These are phyloP conservation scores for Ovibos moschatus DNA, from an alignment of 2,113 vertebrate genomes.

Conservation along the genomic window DNA sequence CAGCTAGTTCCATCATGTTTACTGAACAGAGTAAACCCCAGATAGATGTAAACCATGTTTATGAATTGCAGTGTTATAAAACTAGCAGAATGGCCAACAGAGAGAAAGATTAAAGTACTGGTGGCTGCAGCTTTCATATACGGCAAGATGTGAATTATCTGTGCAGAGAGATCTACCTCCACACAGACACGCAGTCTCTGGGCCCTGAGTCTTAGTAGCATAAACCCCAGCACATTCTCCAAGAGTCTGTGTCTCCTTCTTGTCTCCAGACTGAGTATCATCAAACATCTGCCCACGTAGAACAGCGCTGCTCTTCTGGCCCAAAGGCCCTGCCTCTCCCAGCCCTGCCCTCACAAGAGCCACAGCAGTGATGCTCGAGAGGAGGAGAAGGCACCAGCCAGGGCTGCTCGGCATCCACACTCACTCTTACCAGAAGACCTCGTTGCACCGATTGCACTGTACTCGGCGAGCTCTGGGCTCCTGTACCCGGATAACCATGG, in stretches of 20 bases:
- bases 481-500: slow-evolving; percentile 99
- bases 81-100: neutral
- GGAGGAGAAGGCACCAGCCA: neutral
- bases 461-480: slow-evolving; percentile 97
- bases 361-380: neutral
- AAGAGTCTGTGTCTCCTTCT: neutral
- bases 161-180: neutral
- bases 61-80: neutral
- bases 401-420: neutral
- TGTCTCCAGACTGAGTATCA: neutral
- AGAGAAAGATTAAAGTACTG: neutral
- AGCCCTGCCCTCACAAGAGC: neutral
- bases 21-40: neutral
- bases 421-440: slow-evolving; percentile 96
- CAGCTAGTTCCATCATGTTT: neutral
- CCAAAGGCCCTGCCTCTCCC: neutral
- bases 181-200: neutral
- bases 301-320: neutral
- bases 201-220: neutral
- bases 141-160: neutral
- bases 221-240: neutral
- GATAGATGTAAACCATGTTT: neutral
- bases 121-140: neutral
- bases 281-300: neutral
- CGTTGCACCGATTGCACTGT: slow-evolving; percentile 96